phyloP scores from a whole-genome alignment of 64 coral and sea anemone genomes.

The Montipora capricornis region DNA sequence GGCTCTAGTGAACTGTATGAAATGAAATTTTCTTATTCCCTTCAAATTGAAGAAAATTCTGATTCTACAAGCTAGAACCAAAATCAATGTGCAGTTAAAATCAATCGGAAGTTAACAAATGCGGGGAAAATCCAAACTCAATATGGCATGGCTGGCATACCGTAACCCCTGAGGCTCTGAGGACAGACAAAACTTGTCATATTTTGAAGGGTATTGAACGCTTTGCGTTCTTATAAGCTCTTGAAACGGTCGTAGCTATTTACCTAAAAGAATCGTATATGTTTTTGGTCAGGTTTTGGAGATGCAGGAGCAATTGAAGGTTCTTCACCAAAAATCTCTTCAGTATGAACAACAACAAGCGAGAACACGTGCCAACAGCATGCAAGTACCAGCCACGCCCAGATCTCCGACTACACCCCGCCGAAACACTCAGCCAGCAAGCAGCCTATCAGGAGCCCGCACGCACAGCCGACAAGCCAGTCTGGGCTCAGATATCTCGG shows the following conservation, averaged over 20 bases:
- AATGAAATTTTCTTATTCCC: too few relatives aligned
- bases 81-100: too few relatives aligned
- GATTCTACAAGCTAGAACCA: too few relatives aligned
- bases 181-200: neutral
- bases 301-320: slow-evolving; percentile 93
- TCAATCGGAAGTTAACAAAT: neutral
- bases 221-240: neutral
- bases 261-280: neutral
- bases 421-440: slow-evolving; percentile 68
- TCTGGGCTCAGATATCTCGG: slow-evolving; percentile 66
- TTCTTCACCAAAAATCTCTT: slow-evolving; percentile 88
- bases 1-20: too few relatives aligned
- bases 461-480: slow-evolving; percentile 64
- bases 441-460: slow-evolving; percentile 41
- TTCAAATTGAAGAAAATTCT: too few relatives aligned
- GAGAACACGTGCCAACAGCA: slow-evolving; percentile 65
- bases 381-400: slow-evolving; percentile 52
- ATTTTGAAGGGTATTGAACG: neutral
- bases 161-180: neutral
- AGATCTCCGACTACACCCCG: slow-evolving; percentile 74
- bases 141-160: neutral
- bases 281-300: slow-evolving; percentile 68
- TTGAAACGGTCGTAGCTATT: neutral
- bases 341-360: slow-evolving; percentile 77
- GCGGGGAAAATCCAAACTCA: neutral